Evolutionary conservation across 2,888 invertebrate species (phyloP).

Genomic region (Erynnis tages): DNA sequence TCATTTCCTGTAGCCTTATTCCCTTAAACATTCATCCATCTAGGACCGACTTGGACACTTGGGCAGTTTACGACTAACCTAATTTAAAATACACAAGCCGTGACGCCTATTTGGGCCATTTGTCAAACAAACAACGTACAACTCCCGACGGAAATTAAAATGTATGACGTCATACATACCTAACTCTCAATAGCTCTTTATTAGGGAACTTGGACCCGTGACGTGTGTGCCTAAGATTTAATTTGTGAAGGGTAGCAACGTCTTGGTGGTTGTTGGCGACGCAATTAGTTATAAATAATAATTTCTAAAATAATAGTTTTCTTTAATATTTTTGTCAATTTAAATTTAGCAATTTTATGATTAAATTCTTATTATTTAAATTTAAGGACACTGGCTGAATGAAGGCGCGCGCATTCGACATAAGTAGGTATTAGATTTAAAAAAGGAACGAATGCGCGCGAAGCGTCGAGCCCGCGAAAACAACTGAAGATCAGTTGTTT

Average conservation of each 20-base stretch:
- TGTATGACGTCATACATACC: background rate
- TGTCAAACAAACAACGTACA: conserved; percentile 8
- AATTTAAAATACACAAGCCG: background rate
- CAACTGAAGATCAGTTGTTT: no score
- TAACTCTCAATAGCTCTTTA: background rate
- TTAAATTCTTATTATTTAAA: no score
- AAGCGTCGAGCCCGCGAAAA: no score
- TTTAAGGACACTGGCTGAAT: no score
- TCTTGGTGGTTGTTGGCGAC: no score
- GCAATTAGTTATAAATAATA: no score
- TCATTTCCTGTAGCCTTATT: background rate
- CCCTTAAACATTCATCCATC: background rate
- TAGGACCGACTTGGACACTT: background rate
- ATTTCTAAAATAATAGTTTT: no score
- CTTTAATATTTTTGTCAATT: no score
- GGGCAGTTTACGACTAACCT: background rate
- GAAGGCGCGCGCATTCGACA: no score
- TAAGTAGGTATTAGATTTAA: no score
- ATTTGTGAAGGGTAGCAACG: background rate
- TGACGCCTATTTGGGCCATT: background rate
- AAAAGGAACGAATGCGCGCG: no score
- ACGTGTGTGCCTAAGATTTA: background rate
- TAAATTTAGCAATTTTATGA: no score
- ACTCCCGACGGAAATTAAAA: conserved; percentile 3
- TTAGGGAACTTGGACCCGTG: background rate